phyloP scores from a whole-genome alignment of 1,140 invertebrate genomes.

The Stegodyphus mimosarum region DNA sequence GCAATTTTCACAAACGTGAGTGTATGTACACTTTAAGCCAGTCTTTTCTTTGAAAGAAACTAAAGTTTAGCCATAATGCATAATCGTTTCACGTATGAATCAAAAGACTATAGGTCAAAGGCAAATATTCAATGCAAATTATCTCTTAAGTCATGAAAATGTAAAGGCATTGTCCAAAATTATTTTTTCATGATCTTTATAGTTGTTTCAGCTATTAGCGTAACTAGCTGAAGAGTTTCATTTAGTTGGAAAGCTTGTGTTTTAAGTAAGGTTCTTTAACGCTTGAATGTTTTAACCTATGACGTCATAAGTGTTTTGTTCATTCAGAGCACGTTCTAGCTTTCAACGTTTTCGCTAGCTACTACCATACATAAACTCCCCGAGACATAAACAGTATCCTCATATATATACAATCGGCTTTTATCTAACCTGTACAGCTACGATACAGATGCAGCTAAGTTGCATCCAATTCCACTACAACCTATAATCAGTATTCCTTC shows the following conservation, averaged over 20 bases:
- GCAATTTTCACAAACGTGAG: no score
- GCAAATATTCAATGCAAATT: not conserved
- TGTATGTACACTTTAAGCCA: no score
- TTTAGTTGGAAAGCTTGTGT: conserved; percentile 4
- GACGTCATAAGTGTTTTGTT: conserved; percentile 18
- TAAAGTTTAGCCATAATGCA: no score
- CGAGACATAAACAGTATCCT: not conserved
- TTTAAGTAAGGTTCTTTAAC: not conserved
- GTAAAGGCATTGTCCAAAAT: not conserved
- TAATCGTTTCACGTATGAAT: not conserved
- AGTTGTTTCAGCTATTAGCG: not conserved
- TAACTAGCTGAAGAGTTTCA: not conserved
- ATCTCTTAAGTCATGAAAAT: not conserved
- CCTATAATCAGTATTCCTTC: conserved; percentile 51
- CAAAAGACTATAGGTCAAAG: not conserved
- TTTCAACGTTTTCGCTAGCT: conserved; percentile 3
- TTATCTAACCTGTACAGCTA: not conserved
- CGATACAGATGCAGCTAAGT: conserved; percentile 4
- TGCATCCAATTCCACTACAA: conserved; percentile 15
- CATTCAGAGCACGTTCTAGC: conserved; percentile 13
- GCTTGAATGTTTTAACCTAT: conserved; percentile 32
- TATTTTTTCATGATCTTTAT: not conserved
- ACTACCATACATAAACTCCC: not conserved
- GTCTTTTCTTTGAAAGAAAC: no score
- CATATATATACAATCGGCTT: not conserved